Evolutionary conservation across 2,797 vertebrate genomes (phyloP).

Genomic region (Smutsia temminckii): DNA sequence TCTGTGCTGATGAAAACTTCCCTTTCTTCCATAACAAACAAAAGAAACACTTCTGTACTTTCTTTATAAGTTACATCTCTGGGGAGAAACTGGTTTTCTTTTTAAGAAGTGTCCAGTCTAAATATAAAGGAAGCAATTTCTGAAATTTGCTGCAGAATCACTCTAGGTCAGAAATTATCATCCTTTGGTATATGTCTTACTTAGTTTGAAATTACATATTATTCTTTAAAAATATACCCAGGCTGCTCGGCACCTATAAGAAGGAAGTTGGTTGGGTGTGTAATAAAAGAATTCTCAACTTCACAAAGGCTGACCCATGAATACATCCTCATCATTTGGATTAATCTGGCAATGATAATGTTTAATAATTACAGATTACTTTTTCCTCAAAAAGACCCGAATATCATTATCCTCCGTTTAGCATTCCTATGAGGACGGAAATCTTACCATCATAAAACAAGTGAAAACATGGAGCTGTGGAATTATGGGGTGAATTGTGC

Average conservation of each 20-base stretch:
- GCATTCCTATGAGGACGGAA: background rate
- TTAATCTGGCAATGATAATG: background rate
- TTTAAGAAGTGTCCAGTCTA: background rate
- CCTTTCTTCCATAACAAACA: slow-evolving; percentile 20
- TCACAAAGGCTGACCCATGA: background rate
- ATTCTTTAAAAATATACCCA: background rate
- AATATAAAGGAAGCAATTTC: slow-evolving; percentile 38
- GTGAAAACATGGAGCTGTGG: background rate
- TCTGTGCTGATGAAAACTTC: background rate
- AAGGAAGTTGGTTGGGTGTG: background rate
- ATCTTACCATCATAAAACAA: background rate
- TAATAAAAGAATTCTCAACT: background rate
- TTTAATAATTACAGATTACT: background rate
- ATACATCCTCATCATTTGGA: background rate
- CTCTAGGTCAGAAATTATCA: background rate
- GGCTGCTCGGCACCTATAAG: background rate
- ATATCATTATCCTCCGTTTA: background rate
- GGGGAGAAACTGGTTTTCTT: background rate
- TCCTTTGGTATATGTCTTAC: background rate
- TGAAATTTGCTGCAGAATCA: background rate
- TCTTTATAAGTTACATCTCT: background rate
- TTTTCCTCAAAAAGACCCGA: background rate
- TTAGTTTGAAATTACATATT: slow-evolving; percentile 47
- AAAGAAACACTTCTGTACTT: background rate
- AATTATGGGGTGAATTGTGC: background rate